Percentiles rank a stretch among this genome's conserved stretches.
phyloP scores from a whole-genome alignment of 2,888 invertebrate species.

The Cantharis nigra region DNA sequence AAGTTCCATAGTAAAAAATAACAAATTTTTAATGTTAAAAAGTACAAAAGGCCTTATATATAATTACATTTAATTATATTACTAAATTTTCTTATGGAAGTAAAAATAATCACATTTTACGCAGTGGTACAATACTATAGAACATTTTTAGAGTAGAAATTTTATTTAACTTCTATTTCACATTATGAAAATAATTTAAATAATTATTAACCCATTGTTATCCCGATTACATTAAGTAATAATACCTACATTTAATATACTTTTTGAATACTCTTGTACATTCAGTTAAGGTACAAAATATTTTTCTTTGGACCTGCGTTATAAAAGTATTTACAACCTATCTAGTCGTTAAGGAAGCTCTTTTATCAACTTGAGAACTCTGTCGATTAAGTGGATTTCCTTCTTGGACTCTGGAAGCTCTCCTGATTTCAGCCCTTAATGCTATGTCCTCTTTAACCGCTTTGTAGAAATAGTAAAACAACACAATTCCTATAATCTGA shows the following conservation, averaged over 20 bases:
- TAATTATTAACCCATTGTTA: neutral
- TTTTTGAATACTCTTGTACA: neutral
- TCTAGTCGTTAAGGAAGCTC: neutral
- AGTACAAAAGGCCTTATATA: neutral
- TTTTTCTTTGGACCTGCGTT: neutral
- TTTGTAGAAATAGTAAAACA: conserved; percentile 63
- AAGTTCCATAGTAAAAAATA: neutral
- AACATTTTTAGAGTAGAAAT: neutral
- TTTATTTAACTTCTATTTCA: neutral
- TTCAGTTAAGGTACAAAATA: neutral
- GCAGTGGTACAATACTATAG: neutral
- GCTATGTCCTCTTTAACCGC: conserved; percentile 62
- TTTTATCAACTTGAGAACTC: neutral
- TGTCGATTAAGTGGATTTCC: conserved; percentile 5
- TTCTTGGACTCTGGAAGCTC: conserved; percentile 1
- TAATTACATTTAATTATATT: neutral
- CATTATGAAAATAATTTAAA: neutral
- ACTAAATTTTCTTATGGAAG: neutral
- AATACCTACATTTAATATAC: too few species aligned
- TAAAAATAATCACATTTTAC: neutral
- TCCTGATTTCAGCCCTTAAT: conserved; percentile 35
- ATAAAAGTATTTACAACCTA: neutral
- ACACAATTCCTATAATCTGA: conserved; percentile 61
- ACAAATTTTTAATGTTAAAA: neutral
- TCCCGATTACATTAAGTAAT: neutral